A percentile compares a stretch with the other conserved stretches of the same genome.
Conservation (phyloP, 2,113 vertebrate species). For the Pachypanchax playfairii region DNA sequence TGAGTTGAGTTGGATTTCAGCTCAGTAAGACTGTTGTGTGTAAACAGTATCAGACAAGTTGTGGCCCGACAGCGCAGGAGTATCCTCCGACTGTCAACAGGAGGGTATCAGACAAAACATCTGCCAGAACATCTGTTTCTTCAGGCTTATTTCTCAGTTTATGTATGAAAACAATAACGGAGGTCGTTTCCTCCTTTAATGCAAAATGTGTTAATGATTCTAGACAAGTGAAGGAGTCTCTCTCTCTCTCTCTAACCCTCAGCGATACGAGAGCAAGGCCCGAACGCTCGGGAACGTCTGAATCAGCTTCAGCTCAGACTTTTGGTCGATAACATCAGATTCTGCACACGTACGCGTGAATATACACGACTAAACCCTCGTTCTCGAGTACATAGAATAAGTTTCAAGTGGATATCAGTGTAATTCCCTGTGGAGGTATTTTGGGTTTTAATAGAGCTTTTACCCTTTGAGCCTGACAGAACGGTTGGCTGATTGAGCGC, state of each 20-base stretch:
- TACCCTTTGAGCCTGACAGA: conserved; percentile 44
- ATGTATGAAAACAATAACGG: too few relatives aligned
- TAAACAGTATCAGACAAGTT: conserved; percentile 43
- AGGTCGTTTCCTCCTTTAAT: conserved; percentile 15
- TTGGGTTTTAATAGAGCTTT: conserved; percentile 42
- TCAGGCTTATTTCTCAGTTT: conserved; percentile 11
- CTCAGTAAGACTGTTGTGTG: conserved; percentile 4
- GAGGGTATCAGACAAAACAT: conserved; percentile 21
- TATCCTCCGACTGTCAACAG: conserved; percentile 37
- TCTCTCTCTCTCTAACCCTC: too few relatives aligned
- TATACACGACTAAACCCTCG: neutral
- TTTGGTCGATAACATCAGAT: too few relatives aligned
- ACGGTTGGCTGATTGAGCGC: conserved; percentile 35
- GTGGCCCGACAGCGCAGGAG: conserved; percentile 52
- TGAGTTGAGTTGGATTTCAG: neutral
- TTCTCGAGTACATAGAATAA: neutral
- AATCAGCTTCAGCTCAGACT: too few relatives aligned
- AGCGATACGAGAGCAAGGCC: too few relatives aligned
- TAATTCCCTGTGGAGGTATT: conserved; percentile 32
- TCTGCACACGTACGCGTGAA: neutral
- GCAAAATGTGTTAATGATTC: neutral
- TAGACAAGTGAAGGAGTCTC: too few relatives aligned
- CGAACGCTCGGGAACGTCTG: too few relatives aligned
- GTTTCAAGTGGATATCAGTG: conserved; percentile 24
- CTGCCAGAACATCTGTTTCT: conserved; percentile 2